Evolutionary conservation across 1,140 invertebrate species (phyloP).

Genomic region (Gonioctena quinquepunctata): DNA sequence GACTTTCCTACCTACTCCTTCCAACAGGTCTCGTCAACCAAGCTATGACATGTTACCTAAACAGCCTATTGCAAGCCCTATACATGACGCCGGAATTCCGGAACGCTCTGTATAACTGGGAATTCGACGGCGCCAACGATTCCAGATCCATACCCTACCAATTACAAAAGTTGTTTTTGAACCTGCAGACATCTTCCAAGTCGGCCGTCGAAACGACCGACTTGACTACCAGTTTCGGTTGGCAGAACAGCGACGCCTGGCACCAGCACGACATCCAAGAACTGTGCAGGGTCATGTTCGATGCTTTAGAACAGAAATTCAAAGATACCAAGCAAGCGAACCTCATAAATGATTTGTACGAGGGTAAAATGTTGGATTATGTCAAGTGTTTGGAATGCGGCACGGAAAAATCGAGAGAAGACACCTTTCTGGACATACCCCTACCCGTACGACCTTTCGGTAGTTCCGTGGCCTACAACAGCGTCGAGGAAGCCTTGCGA

Average conservation of each 20-base stretch:
- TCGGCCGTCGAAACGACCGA: constrained; percentile 84
- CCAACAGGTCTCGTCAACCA: constrained; percentile 91
- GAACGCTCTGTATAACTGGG: constrained; percentile 88
- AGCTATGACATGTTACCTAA: constrained; percentile 94
- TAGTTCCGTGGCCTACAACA: constrained; percentile 75
- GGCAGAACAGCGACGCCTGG: constrained; percentile 87
- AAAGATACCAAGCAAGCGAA: constrained; percentile 83
- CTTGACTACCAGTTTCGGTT: constrained; percentile 87
- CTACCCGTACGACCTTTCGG: constrained; percentile 86
- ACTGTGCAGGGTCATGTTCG: constrained; percentile 89
- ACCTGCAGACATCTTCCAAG: constrained; percentile 79
- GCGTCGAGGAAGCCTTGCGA: constrained; percentile 82
- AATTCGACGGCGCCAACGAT: constrained; percentile 73
- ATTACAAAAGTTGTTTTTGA: constrained; percentile 85
- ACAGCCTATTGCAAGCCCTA: constrained; percentile 86
- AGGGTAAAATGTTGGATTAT: constrained; percentile 89
- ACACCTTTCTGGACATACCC: constrained; percentile 88
- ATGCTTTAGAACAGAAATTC: constrained; percentile 85
- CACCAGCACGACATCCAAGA: constrained; percentile 89
- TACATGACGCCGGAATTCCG: constrained; percentile 96
- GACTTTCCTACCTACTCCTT: constrained; percentile 47
- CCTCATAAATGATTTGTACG: constrained; percentile 73
- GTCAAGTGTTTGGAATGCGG: constrained; percentile 89
- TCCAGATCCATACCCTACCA: constrained; percentile 84
- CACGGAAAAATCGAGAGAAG: constrained; percentile 81